A percentile compares a stretch with the other conserved stretches of the same genome.
Evolutionary conservation across 2,113 vertebrate genomes (phyloP).

Genomic region (Orcinus orca): DNA sequence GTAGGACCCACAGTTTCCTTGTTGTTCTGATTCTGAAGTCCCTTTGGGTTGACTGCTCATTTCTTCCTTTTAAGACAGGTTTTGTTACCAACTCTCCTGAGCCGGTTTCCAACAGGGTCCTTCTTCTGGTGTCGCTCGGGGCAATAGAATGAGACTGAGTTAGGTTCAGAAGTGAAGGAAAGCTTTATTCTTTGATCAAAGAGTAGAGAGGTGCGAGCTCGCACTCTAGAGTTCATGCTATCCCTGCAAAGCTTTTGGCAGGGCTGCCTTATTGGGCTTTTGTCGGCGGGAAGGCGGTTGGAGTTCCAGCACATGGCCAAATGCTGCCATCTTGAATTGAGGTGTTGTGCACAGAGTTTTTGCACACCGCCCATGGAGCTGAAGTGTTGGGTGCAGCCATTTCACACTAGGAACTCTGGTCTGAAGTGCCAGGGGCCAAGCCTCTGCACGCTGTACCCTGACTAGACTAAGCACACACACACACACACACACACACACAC

Average conservation of each 20-base stretch:
- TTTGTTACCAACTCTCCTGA: not conserved
- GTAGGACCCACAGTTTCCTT: not conserved
- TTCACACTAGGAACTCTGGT: no score
- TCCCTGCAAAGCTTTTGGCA: not conserved
- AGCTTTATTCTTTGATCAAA: not conserved
- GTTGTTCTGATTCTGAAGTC: not conserved
- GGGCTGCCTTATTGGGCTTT: not conserved
- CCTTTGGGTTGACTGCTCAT: not conserved
- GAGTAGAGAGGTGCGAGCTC: not conserved
- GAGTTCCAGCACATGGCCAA: no score
- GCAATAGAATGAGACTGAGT: not conserved
- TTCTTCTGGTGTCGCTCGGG: not conserved
- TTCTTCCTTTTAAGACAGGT: not conserved
- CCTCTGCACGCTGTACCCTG: no score
- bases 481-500: no score
- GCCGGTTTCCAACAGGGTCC: no score
- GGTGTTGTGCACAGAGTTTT: no score
- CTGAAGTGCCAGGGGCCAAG: no score
- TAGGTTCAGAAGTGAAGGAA: not conserved
- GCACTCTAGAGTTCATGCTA: not conserved
- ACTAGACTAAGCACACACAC: no score
- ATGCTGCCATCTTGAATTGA: no score
- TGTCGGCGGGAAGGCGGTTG: not conserved
- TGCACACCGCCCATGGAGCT: no score
- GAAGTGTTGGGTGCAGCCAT: no score